Evolutionary conservation across 2,888 invertebrate genomes (phyloP).

Genomic region (Dryocosmus kuriphilus): DNA sequence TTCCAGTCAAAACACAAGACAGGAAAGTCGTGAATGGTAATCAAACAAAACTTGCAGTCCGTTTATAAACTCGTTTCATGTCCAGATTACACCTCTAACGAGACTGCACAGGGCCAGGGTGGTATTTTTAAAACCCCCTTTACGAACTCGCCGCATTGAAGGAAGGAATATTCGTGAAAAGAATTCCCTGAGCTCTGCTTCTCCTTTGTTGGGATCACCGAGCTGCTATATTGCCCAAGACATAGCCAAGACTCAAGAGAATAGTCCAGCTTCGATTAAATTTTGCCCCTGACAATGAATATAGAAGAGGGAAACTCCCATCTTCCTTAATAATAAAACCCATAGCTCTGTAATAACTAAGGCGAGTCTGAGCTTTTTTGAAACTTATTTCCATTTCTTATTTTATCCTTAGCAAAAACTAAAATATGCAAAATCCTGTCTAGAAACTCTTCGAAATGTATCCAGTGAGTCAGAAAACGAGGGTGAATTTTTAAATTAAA

Average conservation of each 20-base stretch:
- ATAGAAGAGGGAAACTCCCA: conserved; percentile 10
- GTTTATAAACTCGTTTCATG: conserved; percentile 35
- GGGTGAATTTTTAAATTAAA: conserved; percentile 1
- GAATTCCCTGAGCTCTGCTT: conserved; percentile 20
- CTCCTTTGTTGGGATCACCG: conserved; percentile 26
- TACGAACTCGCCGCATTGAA: background rate
- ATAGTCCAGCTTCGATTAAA: conserved; percentile 21
- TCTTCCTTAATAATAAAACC: conserved; percentile 35
- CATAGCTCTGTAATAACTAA: conserved; percentile 7
- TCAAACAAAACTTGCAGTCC: conserved; percentile 29
- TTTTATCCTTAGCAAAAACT: conserved; percentile 20
- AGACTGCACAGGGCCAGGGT: conserved; percentile 14
- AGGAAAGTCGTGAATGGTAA: background rate
- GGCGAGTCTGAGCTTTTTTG: conserved; percentile 3
- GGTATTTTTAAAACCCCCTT: conserved; percentile 36
- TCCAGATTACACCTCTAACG: conserved; percentile 30
- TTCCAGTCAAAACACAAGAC: conserved; percentile 28
- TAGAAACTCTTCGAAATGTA: background rate
- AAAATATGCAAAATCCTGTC: conserved; percentile 32
- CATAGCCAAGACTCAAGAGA: conserved; percentile 11
- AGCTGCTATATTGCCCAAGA: conserved; percentile 26
- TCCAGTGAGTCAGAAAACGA: background rate
- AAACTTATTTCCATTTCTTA: conserved; percentile 1
- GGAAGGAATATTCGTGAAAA: conserved; percentile 10
- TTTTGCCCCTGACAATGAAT: conserved; percentile 12